Evolutionary conservation across 2,113 vertebrate genomes (phyloP).

Genomic region (Misgurnus mizolepis): DNA sequence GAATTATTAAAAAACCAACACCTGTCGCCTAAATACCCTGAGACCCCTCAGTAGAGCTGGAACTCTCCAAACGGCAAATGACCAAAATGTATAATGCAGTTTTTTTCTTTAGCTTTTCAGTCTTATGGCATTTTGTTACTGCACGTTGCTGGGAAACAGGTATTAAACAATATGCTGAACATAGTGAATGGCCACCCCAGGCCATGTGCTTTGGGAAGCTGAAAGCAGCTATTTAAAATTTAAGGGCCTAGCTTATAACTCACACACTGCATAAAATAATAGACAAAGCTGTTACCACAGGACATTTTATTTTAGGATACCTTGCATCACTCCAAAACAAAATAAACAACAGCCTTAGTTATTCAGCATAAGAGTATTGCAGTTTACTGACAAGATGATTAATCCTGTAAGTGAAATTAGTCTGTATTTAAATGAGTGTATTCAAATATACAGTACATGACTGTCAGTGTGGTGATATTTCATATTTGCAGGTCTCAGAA

Average conservation of each 20-base stretch:
- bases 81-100: slow-evolving; percentile 30
- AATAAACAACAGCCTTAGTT: not conserved
- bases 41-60: slow-evolving; percentile 39
- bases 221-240: slow-evolving; percentile 18
- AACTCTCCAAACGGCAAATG: slow-evolving; percentile 27
- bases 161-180: slow-evolving; percentile 46
- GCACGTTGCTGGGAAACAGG: slow-evolving; percentile 58
- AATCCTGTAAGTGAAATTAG: slow-evolving; percentile 9
- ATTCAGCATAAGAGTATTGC: not conserved
- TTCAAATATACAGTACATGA: slow-evolving; percentile 14
- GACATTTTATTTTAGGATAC: not conserved
- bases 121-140: slow-evolving; percentile 48
- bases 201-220: slow-evolving; percentile 23
- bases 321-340: slow-evolving; percentile 1
- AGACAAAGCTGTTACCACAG: slow-evolving; percentile 7
- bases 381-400: not conserved
- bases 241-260: not conserved
- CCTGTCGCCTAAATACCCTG: slow-evolving; percentile 31
- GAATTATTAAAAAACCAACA: slow-evolving; percentile 64
- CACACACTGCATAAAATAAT: not conserved
- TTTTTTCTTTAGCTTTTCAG: slow-evolving; percentile 22
- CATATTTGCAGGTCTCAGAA: slow-evolving; percentile 11
- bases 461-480: slow-evolving; percentile 11
- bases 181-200: slow-evolving; percentile 11
- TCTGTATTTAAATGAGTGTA: not conserved